Evolutionary conservation across 2,888 invertebrate species (phyloP), one percentile per base, ranked within the genome.

Genomic region (Caenorhabditis doughertyi): DNA sequence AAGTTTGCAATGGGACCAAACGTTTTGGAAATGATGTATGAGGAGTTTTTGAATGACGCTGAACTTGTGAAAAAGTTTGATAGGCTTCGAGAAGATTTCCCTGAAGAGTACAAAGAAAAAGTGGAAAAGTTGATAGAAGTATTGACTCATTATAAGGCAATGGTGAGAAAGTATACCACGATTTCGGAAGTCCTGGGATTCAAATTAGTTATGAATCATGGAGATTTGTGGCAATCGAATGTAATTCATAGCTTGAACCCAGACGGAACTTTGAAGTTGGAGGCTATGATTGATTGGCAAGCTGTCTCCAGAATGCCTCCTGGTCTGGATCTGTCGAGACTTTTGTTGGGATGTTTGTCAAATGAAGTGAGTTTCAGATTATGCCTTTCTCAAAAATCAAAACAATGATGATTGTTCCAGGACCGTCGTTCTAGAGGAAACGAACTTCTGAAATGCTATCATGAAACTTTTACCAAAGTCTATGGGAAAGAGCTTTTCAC

Each of bases 211-310:
- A 7, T 64, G 44, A 65, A 53, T 32, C 76, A 76, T 35, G 21
- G 58, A n/a, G 76, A 76, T 55, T 25, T 76, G 25, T 76, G 76
- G 76, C 65, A 67, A 32, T 42, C 76, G 9, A 76, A 76, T 27
- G 67, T 76, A 58, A 7, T 76, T 13, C 67, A 67, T 32, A 27
- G 27, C 27, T 16, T 65, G 47, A 32, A 25, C 7, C 18, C 32
- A 5, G 49, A 76, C 21, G 56, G 74, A 18, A 49, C 21, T 3
- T 29, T 65, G 58, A 67, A 76, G 35, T 39, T 76, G 25, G 67
- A 76, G 25, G 74, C 74, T 3, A 65, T 74, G 18, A 74, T 74
- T 25, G 74, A 74, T 25, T 74, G 65, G 64, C 76, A 76, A 21
- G 49, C 47, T 4, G 25, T 67, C 18, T 23, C 25, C 0, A 56